A percentile compares a stretch with the other conserved stretches of the same genome.
These are phyloP conservation scores for Hydrochoerus hydrochaeris DNA, from an alignment of 2,113 vertebrate species.

Conservation along the genomic window DNA sequence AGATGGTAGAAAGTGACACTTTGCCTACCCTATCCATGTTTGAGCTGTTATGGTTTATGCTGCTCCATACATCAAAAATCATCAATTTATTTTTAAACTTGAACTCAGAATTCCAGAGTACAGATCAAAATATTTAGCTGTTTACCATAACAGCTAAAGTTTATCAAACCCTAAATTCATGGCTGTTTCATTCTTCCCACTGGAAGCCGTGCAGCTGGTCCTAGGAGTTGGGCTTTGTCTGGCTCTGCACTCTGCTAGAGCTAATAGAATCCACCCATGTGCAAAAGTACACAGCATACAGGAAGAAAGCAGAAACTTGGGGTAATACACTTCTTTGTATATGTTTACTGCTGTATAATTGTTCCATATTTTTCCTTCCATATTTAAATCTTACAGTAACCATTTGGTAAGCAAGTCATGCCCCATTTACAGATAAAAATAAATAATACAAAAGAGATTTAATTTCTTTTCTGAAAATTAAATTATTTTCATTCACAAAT, in stretches of 20 bases:
- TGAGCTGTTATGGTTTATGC: neutral
- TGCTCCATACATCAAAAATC: conserved; percentile 21
- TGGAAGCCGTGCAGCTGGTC: neutral
- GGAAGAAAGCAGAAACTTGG: neutral
- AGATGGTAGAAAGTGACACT: neutral
- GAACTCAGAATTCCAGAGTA: conserved; percentile 13
- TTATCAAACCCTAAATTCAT: neutral
- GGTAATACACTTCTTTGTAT: neutral
- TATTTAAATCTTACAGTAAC: neutral
- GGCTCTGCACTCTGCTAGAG: neutral
- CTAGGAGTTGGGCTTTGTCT: neutral
- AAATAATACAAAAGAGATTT: neutral
- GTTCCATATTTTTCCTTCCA: neutral
- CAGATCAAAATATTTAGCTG: conserved; percentile 23
- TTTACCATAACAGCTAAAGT: neutral
- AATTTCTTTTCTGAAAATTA: neutral
- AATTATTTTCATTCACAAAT: neutral
- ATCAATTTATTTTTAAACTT: conserved; percentile 43
- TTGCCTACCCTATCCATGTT: neutral
- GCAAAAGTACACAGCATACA: neutral
- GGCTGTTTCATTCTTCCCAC: neutral
- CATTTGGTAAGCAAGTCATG: neutral
- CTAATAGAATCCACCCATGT: neutral
- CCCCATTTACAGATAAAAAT: neutral
- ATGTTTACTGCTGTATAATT: neutral